Evolutionary conservation across 2,888 invertebrate genomes (phyloP), one percentile per base, ranked within the genome.

Genomic region (Lepidocyrtinus sp.): DNA sequence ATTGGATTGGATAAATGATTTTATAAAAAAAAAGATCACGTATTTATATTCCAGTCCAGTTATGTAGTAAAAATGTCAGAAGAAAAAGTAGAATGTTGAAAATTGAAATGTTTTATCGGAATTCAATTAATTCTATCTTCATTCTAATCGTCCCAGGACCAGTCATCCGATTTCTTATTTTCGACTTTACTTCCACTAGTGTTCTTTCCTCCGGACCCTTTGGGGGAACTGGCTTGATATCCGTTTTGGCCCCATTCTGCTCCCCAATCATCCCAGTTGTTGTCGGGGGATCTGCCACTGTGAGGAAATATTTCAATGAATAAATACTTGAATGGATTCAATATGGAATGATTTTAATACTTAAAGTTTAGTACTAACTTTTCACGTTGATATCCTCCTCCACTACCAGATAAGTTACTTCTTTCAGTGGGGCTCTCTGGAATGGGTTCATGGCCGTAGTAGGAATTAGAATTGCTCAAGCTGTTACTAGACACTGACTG

Each of bases 91-190:
- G n/a, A n/a, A n/a, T n/a, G n/a, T n/a, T n/a, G n/a, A 17, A 17
- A 62, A 24, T 22, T 17, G 17, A 7, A n/a, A 12, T 21, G n/a
- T 25, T 27, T 70, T 26, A 17, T 63, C 72, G 26, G 59, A 69
- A 61, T 75, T 70, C 74, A 82, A 64, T 82, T 78, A 80, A 67
- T 61, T 82, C 81, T 84, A 61, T 70, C 67, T 36, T 79, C 82
- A 73, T 82, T 81, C 55, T 74, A 81, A 55, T 83, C 82, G 27
- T 82, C 86, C 86, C 86, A 86, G 7, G 86, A 84, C 86, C 86
- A 86, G 55, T 86, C 86, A 69, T 86, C 86, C 15, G 85, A 85
- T 73, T 84, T 84, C 36, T 83, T 63, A 21, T 75, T 63, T 7
- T 79, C 61, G 12, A 68, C 62, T 75, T 82, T 83, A 61, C 24